Evolutionary conservation across 23 tunicate species (phyloP).

Genomic region (Oikopleura dioica): DNA sequence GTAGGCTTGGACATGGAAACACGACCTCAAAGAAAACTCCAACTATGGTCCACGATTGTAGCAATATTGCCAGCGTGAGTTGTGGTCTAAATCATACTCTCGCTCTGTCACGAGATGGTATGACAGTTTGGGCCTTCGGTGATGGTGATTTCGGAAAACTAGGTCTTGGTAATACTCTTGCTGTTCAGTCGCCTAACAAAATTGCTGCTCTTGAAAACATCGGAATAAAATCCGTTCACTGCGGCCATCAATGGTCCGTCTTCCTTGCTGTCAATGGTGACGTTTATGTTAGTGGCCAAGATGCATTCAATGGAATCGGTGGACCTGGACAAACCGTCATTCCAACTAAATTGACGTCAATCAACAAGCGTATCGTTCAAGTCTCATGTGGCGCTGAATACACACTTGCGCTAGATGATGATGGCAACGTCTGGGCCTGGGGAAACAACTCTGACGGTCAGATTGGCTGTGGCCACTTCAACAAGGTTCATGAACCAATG

Average conservation of each 20-base stretch:
- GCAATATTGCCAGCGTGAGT: constrained; percentile 21
- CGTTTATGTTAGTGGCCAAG: constrained; percentile 63
- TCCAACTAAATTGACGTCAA: not conserved
- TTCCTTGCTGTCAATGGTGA: constrained; percentile 34
- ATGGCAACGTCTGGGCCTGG: constrained; percentile 45
- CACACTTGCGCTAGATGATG: constrained; percentile 36
- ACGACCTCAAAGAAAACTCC: constrained; percentile 46
- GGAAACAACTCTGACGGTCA: constrained; percentile 84
- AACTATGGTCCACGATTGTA: not conserved
- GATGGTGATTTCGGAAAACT: constrained; percentile 94
- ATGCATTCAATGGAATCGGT: not conserved
- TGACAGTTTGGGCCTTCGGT: constrained; percentile 69
- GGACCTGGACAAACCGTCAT: not conserved
- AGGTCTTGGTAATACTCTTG: constrained; percentile 37
- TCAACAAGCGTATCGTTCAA: constrained; percentile 17
- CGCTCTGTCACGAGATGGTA: constrained; percentile 55
- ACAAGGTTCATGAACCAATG: constrained; percentile 37
- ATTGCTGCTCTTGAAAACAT: constrained; percentile 38
- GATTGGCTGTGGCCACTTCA: constrained; percentile 80
- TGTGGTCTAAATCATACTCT: constrained; percentile 91
- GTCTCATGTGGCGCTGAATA: constrained; percentile 60
- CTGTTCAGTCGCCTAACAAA: constrained; percentile 40
- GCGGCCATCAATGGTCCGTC: constrained; percentile 58
- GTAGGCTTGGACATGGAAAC: constrained; percentile 71
- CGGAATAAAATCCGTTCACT: constrained; percentile 33